Evolutionary conservation across 2,113 vertebrate species (phyloP), one percentile per base, ranked within the genome.

Genomic region (Mirounga angustirostris): DNA sequence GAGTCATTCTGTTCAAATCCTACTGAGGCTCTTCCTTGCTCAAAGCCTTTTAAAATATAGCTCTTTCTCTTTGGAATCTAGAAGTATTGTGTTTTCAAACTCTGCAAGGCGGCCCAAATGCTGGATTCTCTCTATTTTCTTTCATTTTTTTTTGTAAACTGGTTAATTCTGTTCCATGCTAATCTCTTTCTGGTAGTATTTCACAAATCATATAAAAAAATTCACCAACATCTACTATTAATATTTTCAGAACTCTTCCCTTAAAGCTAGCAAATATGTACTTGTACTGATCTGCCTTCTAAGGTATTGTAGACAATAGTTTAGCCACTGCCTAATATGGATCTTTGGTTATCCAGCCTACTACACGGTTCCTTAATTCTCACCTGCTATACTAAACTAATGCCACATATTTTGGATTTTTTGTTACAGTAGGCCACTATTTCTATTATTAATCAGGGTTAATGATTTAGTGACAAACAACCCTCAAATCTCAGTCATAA

Each of bases 21-120:
- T 86, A 63, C 24, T 30, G 7, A n/a, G 30, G 52, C 24, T 86
- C 24, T 86, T 95, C 33, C 12, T 33, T 76, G 40, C 78, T 94
- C 87, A 97, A 85, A 97, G n/a, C 5, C 78, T 85, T 84, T 95
- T 67, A 80, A 88, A 96, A 63, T 67, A 65, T 33, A 26, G 58
- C 2, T 84, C 52, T 91, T 80, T 59, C 95, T 78, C 59, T 89
- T 58, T 33, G 58, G 33, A 95, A 79, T 95, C 16, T 56, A 71
- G 33, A 40, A 96, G 50, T 33, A 67, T 43, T 83, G 40, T 79
- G 52, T 86, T 89, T 94, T 90, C 21, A 54, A 94, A 94, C 1
- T 10, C 43, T 96, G 24, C 30, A 63, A 92, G 52, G 12, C 26
- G 26, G 7, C 30, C 26, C 21, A 76, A 69, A 50, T 82, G 16